Evolutionary conservation across 53 echinoderm and acorn worm genomes (phyloP), one percentile per base, ranked within the genome.

Genomic region (Paelopatides confundens): DNA sequence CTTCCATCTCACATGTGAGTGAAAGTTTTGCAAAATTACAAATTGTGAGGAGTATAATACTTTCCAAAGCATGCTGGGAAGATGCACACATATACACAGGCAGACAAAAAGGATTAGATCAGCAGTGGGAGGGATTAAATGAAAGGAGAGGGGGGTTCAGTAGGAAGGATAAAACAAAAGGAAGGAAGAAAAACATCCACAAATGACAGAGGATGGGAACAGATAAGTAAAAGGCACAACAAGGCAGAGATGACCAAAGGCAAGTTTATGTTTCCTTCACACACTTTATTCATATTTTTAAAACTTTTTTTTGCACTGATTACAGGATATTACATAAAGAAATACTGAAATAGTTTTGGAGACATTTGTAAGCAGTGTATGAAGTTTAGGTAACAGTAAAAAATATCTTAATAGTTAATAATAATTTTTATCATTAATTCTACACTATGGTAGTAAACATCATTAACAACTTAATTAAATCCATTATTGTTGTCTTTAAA

Each of bases 181-280:
- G 39, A 46, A 26, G 11, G 27, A 39, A 2, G 3, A 74, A 38
- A 4, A 2, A 74, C 24, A 58, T 58, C 58, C 58, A 58, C 58
- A 58, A 48, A 48, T 14, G 24, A 58, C 15, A 54, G 24, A 58
- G 6, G n/a, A 1, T 6, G 21, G 24, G n/a, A 58, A 18, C 21
- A 58, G 24, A 2, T 5, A 58, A 23, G 21, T 3, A 18, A 74
- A 28, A 74, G 74, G 74, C 74, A 74, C 74, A 39, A 40, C 74
- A 74, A 74, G 74, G 40, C 74, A 74, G 74, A 74, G 46, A 74
- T 39, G 28, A 74, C 40, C 46, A 37, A 43, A 46, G 74, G 58
- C 58, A 21, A 58, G 58, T 58, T 58, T 58, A 21, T 21, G 12
- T 58, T 58, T 58, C 58, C 58, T 58, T 58, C 58, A 58, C 58